Conservation (phyloP, 2,888 invertebrate genomes). For the Eumacrocentrus americanus region DNA sequence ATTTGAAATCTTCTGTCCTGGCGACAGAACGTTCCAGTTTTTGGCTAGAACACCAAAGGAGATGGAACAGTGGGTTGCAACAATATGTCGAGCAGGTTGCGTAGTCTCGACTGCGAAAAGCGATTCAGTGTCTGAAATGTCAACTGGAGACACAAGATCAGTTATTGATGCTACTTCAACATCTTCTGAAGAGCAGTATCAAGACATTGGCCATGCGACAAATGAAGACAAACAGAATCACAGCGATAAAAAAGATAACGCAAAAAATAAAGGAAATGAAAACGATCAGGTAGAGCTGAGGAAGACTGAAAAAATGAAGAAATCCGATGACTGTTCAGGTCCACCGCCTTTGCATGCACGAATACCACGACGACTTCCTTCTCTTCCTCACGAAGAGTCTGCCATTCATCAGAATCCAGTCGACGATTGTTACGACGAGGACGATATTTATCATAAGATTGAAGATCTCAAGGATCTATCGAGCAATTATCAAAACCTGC, state of each 20-base stretch:
- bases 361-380: constrained; percentile 45
- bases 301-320: constrained; percentile 6
- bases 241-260: background rate
- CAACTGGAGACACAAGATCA: constrained; percentile 22
- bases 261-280: background rate
- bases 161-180: background rate
- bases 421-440: constrained; percentile 50
- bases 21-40: constrained; percentile 54
- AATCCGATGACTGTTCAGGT: background rate
- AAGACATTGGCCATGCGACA: constrained; percentile 34
- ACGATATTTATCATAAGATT: constrained; percentile 54
- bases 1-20: constrained; percentile 55
- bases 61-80: constrained; percentile 56
- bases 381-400: constrained; percentile 39
- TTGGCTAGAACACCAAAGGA: constrained; percentile 50
- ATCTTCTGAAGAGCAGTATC: constrained; percentile 37
- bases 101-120: background rate
- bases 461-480: constrained; percentile 46
- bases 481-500: constrained; percentile 44
- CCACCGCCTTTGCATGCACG: constrained; percentile 46
- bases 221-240: background rate
- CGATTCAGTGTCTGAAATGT: constrained; percentile 7
- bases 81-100: constrained; percentile 39
- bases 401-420: constrained; percentile 24
- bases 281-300: background rate